phyloP scores from a whole-genome alignment of 1,140 invertebrate species.

The Parasteatoda tepidariorum region DNA sequence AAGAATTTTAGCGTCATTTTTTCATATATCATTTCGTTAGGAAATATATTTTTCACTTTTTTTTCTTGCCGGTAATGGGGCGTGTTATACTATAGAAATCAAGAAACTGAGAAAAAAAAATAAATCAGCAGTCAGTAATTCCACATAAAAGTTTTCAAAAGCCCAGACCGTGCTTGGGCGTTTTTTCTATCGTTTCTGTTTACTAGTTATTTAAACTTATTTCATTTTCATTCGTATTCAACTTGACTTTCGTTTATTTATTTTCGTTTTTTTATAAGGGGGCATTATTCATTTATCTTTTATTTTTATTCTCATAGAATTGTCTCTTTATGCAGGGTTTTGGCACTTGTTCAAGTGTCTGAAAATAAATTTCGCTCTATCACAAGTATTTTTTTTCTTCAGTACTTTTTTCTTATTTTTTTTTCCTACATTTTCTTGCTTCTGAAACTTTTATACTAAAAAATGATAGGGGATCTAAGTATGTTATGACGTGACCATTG shows the following conservation, averaged over 20 bases:
- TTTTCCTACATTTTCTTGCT: background rate
- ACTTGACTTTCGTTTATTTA: conserved; percentile 21
- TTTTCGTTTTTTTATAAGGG: background rate
- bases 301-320: conserved; percentile 20
- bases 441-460: background rate
- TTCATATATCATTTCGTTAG: conserved; percentile 18
- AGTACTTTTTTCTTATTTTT: background rate
- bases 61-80: conserved; percentile 33
- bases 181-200: conserved; percentile 10
- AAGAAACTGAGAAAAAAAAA: conserved; percentile 10
- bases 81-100: conserved; percentile 49
- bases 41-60: background rate
- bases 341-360: conserved; percentile 42
- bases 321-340: conserved; percentile 43
- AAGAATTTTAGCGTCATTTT: conserved; percentile 28
- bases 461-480: background rate
- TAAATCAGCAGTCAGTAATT: background rate
- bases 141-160: conserved; percentile 24
- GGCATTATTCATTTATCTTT: background rate
- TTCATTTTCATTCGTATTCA: conserved; percentile 25
- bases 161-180: background rate
- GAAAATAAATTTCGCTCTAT: conserved; percentile 21
- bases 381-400: background rate
- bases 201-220: conserved; percentile 34
- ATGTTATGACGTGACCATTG: background rate